phyloP scores from a whole-genome alignment of 2,888 invertebrate species.

The Mechanitis mazaeus region DNA sequence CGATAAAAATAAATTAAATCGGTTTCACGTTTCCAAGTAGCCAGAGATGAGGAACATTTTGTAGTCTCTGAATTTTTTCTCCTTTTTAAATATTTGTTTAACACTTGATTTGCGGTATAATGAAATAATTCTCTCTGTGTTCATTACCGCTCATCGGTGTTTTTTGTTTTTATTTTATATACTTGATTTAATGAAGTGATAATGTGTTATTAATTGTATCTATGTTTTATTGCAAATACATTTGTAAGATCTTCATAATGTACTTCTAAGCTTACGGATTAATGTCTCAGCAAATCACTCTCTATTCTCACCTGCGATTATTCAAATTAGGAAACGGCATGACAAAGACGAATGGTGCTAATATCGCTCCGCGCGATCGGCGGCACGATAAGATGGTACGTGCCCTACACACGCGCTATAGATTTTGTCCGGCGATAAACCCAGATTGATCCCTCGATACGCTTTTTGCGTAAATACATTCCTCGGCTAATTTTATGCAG shows the following conservation, averaged over 20 bases:
- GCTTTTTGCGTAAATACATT: slow-evolving; percentile 73
- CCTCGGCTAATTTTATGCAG: slow-evolving; percentile 55
- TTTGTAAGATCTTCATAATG: neutral
- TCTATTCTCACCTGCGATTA: slow-evolving; percentile 72
- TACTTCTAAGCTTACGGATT: neutral
- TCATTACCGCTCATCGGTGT: slow-evolving; percentile 42
- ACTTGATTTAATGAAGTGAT: neutral
- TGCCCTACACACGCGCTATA: slow-evolving; percentile 69
- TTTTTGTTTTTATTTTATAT: slow-evolving; percentile 32
- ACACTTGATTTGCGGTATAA: slow-evolving; percentile 74
- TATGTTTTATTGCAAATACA: neutral
- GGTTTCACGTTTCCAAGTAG: slow-evolving; percentile 74
- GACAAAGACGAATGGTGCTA: slow-evolving; percentile 76
- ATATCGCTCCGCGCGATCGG: slow-evolving; percentile 69
- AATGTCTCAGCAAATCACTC: slow-evolving; percentile 5
- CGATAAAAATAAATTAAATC: slow-evolving; percentile 78
- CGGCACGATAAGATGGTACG: slow-evolving; percentile 60
- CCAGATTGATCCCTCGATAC: slow-evolving; percentile 70
- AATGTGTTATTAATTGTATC: neutral
- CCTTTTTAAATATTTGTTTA: slow-evolving; percentile 73
- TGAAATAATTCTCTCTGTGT: slow-evolving; percentile 70
- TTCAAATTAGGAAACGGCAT: slow-evolving; percentile 74
- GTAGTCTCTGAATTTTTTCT: slow-evolving; percentile 71
- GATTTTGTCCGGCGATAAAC: slow-evolving; percentile 68
- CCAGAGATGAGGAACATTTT: slow-evolving; percentile 69